Evolutionary conservation across 2,113 vertebrate species (phyloP).

Genomic region (Tetrax tetrax): DNA sequence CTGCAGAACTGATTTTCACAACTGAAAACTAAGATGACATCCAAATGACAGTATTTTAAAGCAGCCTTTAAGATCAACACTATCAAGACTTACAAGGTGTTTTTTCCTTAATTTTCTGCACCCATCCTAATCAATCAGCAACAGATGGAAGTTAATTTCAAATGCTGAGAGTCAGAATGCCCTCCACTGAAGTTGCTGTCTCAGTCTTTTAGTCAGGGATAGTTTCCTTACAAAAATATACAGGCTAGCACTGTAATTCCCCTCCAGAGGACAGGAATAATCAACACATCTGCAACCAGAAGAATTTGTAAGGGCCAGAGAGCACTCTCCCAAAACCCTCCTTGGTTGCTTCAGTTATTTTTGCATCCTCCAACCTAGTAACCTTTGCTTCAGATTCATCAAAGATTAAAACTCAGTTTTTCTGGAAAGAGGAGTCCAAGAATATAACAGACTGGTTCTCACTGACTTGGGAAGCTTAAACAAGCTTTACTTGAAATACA

Average conservation of each 20-base stretch:
- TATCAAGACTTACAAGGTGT: not conserved
- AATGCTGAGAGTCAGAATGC: not conserved
- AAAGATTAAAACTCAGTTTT: not conserved
- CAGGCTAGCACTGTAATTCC: not conserved
- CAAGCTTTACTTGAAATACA: not conserved
- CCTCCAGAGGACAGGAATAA: not conserved
- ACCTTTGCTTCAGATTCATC: not conserved
- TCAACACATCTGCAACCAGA: not conserved
- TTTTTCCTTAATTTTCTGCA: not conserved
- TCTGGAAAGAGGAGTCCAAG: not conserved
- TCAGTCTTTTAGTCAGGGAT: not conserved
- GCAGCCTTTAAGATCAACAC: not conserved
- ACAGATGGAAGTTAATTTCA: not conserved
- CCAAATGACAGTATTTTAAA: not conserved
- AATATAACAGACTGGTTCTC: not conserved
- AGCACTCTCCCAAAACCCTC: not conserved
- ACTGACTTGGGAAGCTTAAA: not conserved
- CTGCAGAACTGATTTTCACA: not conserved
- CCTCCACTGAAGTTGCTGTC: not conserved
- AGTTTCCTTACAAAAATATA: not conserved
- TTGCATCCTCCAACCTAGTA: not conserved
- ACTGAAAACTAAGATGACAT: not conserved
- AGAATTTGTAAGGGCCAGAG: not conserved
- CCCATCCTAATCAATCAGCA: not conserved
- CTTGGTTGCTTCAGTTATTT: not conserved